Evolutionary conservation across 2,888 invertebrate species (phyloP), one percentile per base, ranked within the genome.

Genomic region (Bhutanitis thaidina): DNA sequence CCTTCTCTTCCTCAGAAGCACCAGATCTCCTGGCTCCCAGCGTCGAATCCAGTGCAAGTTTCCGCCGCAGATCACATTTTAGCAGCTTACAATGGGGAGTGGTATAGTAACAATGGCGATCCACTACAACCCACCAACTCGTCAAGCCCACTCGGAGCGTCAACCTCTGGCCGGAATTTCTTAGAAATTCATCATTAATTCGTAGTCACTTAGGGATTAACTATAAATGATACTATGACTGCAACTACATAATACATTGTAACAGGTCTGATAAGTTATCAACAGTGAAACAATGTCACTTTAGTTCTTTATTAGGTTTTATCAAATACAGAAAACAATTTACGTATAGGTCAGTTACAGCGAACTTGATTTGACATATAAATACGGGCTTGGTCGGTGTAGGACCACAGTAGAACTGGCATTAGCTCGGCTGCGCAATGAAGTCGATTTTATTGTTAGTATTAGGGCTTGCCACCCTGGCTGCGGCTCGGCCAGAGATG

Each of bases 381-480:
- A 74, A 80, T 74, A 58, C 67, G 50, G 52, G 29, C 29, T n/a
- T 58, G 12, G 30, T 12, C 3, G 32, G n/a, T 16, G 38, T 15
- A 35, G 12, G 50, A 54, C 57, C 57, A 80, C 84, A 85, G 82
- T 84, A 77, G 68, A 62, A 62, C 69, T 71, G 67, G 54, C 59
- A 62, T 41, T 43, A 50, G 45, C 71, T 69, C 62, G 56, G 67
- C 75, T 75, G 73, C 76, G 80, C 60, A 63, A 87, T 87, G 87
- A 85, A 69, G 72, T 74, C 71, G 58, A 61, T 74, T 45, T 60
- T 74, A 48, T 57, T 79, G 58, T 57, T 84, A 46, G 58, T 80
- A 10, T 60, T 80, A 49, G 79, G 82, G 72, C 69, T 86, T 57
- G 79, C 77, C 70, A 77, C 77, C 36, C 45, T 73, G 64, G 80